These are phyloP conservation scores for Gila orcuttii DNA, from an alignment of 2,113 vertebrate genomes.

Conservation along the genomic window DNA sequence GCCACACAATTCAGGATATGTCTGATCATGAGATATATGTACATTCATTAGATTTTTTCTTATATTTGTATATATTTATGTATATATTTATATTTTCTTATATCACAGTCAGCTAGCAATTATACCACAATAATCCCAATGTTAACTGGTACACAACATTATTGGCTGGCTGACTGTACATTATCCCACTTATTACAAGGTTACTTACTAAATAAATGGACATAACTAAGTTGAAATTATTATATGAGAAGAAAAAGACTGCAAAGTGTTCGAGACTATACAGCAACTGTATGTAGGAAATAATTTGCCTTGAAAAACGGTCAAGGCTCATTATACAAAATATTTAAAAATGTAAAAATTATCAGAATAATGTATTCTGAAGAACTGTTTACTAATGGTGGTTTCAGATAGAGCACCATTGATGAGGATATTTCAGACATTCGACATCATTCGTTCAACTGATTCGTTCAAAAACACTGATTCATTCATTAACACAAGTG, in stretches of 20 bases:
- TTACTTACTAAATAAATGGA: neutral
- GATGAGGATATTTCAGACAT: neutral
- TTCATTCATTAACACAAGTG: neutral
- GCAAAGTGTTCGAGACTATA: neutral
- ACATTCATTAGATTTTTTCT: neutral
- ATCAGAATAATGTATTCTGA: neutral
- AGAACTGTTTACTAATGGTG: neutral
- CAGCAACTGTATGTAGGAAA: neutral
- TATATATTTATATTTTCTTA: no score
- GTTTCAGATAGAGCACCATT: neutral
- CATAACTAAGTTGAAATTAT: neutral
- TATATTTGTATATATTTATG: neutral
- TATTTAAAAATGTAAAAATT: neutral
- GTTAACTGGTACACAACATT: neutral
- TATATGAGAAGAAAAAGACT: neutral
- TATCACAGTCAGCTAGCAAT: no score
- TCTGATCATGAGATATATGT: neutral
- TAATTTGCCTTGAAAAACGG: neutral
- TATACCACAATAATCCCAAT: neutral
- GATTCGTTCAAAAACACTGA: neutral
- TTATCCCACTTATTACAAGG: neutral
- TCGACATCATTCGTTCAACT: neutral
- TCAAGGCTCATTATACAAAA: neutral
- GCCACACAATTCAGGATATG: neutral
- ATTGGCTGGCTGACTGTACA: neutral